A percentile compares a stretch with the other conserved stretches of the same genome.
Evolutionary conservation across 1,140 invertebrate species (phyloP).

Genomic region (Nomia melanderi): DNA sequence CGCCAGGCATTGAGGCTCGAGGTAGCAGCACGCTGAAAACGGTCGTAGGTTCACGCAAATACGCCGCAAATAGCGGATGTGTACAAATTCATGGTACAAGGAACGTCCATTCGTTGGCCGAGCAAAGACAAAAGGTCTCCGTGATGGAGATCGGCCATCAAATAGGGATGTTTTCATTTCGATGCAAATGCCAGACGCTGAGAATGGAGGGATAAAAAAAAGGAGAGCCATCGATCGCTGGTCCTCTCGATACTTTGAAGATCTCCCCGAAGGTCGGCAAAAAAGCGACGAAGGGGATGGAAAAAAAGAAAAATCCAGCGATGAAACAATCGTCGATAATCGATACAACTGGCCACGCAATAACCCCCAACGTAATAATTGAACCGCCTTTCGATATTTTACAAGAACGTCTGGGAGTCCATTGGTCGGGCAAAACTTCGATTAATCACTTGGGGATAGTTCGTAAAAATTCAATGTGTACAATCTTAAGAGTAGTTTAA

Average conservation of each 20-base stretch:
- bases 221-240: constrained; percentile 28
- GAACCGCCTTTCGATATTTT: neutral
- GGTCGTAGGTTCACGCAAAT: constrained; percentile 36
- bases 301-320: constrained; percentile 13
- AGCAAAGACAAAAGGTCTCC: constrained; percentile 61
- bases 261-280: constrained; percentile 14
- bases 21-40: neutral
- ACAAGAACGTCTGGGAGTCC: neutral
- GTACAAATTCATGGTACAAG: constrained; percentile 66
- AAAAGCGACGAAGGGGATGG: neutral
- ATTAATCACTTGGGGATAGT: no score
- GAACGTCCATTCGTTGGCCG: constrained; percentile 66
- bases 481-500: no score
- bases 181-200: constrained; percentile 68
- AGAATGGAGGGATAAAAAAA: constrained; percentile 20
- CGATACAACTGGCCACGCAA: constrained; percentile 3
- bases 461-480: no score
- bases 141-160: constrained; percentile 67
- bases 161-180: constrained; percentile 73
- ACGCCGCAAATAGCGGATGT: constrained; percentile 59
- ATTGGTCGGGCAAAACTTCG: neutral
- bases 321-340: constrained; percentile 30
- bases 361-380: constrained; percentile 11
- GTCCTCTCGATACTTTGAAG: constrained; percentile 42
- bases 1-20: neutral